phyloP scores from a whole-genome alignment of 2,888 invertebrate species.

The Megaustenia siamemsis region DNA sequence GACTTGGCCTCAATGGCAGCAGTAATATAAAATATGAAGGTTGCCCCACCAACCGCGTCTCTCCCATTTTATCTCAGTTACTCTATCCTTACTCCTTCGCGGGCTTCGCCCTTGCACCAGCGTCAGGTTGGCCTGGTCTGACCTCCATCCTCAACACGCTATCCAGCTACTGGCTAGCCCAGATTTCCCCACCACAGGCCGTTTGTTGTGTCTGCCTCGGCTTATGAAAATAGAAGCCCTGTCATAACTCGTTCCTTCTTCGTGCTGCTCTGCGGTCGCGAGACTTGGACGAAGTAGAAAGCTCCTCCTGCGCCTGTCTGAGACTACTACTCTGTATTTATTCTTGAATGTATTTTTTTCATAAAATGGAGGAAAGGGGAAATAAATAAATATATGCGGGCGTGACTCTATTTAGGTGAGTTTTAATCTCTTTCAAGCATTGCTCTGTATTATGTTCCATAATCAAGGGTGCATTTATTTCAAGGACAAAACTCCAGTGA shows the following conservation, averaged over 20 bases:
- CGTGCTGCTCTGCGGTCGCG: neutral
- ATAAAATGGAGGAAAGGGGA: too few relatives aligned
- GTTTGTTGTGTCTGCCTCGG: slow-evolving; percentile 37
- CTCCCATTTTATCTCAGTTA: too few relatives aligned
- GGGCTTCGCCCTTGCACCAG: neutral
- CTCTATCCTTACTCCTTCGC: too few relatives aligned
- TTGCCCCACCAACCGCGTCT: neutral
- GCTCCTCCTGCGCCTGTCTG: neutral
- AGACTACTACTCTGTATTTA: neutral
- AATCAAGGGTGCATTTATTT: too few relatives aligned
- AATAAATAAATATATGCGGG: too few relatives aligned
- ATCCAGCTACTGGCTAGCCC: slow-evolving; percentile 23
- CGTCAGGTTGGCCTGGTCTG: slow-evolving; percentile 39
- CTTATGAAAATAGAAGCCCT: slow-evolving; percentile 39
- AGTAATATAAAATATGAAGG: neutral
- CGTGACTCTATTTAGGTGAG: too few relatives aligned
- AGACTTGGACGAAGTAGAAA: slow-evolving; percentile 10
- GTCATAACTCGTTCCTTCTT: slow-evolving; percentile 11
- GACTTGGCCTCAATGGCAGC: neutral
- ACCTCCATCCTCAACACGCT: slow-evolving; percentile 38
- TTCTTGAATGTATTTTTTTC: too few relatives aligned
- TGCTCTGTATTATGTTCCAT: too few relatives aligned
- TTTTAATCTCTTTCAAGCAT: too few relatives aligned
- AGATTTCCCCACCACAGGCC: slow-evolving; percentile 18
- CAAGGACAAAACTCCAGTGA: too few relatives aligned